These are phyloP conservation scores for Promerops cafer DNA, from an alignment of 2,113 vertebrate species.

Conservation along the genomic window DNA sequence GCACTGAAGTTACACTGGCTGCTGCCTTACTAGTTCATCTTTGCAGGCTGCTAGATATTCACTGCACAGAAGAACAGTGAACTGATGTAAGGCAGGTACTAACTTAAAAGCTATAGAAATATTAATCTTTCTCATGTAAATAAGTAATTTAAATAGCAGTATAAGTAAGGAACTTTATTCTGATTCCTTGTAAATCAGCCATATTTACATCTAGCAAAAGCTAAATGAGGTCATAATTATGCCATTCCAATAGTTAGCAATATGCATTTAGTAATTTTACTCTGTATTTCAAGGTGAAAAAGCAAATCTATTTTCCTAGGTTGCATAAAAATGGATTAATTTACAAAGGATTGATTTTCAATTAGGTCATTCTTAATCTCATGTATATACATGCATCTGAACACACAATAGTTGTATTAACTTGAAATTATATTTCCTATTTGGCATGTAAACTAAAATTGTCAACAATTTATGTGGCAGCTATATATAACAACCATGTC, in stretches of 20 bases:
- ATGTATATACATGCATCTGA: neutral
- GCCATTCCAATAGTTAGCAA: neutral
- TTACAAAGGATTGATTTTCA: neutral
- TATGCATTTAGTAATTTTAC: neutral
- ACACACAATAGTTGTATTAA: neutral
- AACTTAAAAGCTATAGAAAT: neutral
- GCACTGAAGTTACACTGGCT: neutral
- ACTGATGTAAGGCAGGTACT: neutral
- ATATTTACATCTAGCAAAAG: neutral
- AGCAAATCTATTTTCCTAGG: neutral
- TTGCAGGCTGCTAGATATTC: neutral
- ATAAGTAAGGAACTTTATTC: neutral
- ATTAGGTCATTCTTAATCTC: neutral
- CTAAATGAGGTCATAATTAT: neutral
- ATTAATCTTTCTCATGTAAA: neutral
- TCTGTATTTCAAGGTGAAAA: neutral
- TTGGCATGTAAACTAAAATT: neutral
- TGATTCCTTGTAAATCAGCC: neutral
- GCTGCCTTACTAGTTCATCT: neutral
- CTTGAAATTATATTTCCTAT: neutral
- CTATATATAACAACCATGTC: too few relatives aligned
- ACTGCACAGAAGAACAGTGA: neutral
- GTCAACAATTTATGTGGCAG: neutral
- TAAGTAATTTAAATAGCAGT: neutral
- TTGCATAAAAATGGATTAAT: neutral